phyloP scores from a whole-genome alignment of 2,113 vertebrate genomes.

The Zosterops hypoxanthus region DNA sequence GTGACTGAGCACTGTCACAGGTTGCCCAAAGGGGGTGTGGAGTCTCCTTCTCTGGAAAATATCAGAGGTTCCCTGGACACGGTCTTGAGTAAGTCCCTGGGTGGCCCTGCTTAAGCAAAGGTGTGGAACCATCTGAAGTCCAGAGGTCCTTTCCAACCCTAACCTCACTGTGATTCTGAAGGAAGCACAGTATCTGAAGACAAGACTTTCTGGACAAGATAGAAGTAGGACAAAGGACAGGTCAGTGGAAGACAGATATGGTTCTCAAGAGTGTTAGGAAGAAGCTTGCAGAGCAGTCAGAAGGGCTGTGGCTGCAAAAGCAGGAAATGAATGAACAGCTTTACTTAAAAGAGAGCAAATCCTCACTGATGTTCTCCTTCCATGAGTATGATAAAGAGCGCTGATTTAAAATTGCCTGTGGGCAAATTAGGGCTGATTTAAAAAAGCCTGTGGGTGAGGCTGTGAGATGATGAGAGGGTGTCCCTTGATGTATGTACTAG shows the following conservation, averaged over 20 bases:
- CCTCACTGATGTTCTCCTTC: neutral
- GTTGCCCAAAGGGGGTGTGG: neutral
- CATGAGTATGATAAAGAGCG: neutral
- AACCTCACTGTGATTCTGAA: neutral
- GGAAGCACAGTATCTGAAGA: neutral
- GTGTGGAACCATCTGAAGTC: neutral
- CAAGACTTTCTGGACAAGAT: neutral
- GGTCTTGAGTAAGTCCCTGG: neutral
- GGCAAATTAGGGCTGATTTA: no score
- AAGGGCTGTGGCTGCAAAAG: neutral
- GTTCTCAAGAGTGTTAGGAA: neutral
- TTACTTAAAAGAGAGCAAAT: neutral
- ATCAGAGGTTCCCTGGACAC: neutral
- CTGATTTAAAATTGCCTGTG: neutral
- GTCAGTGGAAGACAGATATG: neutral
- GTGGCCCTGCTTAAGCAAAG: neutral
- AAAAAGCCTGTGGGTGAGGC: neutral
- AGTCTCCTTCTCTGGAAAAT: neutral
- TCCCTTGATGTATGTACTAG: neutral
- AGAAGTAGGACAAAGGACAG: neutral
- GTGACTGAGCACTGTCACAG: neutral
- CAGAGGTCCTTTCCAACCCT: neutral
- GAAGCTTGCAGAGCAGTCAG: neutral
- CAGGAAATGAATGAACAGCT: neutral
- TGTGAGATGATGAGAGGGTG: neutral